Conservation (phyloP, 1,140 invertebrate genomes). For the Drosophila arawakana region DNA sequence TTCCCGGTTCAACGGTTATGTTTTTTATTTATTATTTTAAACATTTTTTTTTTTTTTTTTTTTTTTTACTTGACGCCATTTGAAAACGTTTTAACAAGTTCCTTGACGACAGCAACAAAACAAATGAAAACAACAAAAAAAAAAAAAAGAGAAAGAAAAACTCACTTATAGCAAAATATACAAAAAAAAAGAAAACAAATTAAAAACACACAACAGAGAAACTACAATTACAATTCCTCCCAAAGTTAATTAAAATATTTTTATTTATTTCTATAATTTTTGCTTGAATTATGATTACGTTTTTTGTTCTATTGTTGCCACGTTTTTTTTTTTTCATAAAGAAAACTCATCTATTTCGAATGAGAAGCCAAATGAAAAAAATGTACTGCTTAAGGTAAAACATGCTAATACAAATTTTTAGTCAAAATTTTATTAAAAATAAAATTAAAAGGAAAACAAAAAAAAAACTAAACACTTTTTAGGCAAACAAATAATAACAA, state of each 20-base stretch:
- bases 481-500: constrained; percentile 15
- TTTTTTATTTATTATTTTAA: constrained; percentile 65
- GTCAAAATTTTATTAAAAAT: constrained; percentile 69
- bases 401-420: constrained; percentile 77
- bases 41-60: constrained; percentile 42
- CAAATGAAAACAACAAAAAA: constrained; percentile 33
- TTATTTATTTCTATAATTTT: constrained; percentile 9
- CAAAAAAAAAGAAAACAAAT: constrained; percentile 37
- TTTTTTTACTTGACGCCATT: constrained; percentile 66
- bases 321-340: constrained; percentile 18
- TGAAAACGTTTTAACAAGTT: constrained; percentile 78
- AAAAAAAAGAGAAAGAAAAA: constrained; percentile 26
- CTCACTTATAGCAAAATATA: constrained; percentile 70
- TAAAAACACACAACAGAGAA: constrained; percentile 30
- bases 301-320: constrained; percentile 51
- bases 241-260: constrained; percentile 10
- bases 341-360: constrained; percentile 7
- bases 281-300: constrained; percentile 30
- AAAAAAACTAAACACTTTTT: constrained; percentile 18
- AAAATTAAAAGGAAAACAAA: constrained; percentile 37
- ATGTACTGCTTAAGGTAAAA: constrained; percentile 55
- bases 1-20: constrained; percentile 55
- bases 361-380: constrained; percentile 19
- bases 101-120: constrained; percentile 66
- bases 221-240: constrained; percentile 36